Evolutionary conservation across 2,888 invertebrate species (phyloP).

Genomic region (Hemicrepidius hirtus): DNA sequence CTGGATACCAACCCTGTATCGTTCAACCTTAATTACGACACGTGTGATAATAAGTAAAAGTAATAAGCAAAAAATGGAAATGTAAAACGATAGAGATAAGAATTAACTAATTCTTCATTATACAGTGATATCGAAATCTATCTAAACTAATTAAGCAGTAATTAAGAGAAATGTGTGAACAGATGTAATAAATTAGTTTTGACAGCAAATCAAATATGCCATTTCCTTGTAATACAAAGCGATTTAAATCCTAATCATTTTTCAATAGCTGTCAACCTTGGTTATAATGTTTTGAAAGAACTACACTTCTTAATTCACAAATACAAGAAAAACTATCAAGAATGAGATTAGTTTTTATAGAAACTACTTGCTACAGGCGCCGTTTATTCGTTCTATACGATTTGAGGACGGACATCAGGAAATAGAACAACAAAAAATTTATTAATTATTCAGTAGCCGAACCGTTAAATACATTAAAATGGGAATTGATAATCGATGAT

Average conservation of each 20-base stretch:
- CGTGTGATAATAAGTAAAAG: conserved; percentile 10
- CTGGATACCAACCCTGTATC: too few relatives aligned
- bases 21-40: not conserved
- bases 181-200: conserved; percentile 42
- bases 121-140: conserved; percentile 7
- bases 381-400: not conserved
- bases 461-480: not conserved
- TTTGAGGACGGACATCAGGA: conserved; percentile 1
- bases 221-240: conserved; percentile 25
- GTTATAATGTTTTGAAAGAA: not conserved
- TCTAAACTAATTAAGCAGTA: conserved; percentile 41
- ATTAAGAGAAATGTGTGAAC: conserved; percentile 37
- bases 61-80: conserved; percentile 12
- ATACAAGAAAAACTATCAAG: not conserved
- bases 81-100: not conserved
- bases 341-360: not conserved
- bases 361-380: not conserved
- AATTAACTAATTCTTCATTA: conserved; percentile 29
- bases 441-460: not conserved
- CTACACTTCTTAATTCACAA: conserved; percentile 7
- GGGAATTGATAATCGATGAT: not conserved
- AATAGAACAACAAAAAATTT: not conserved
- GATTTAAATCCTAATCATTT: conserved; percentile 19
- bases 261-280: conserved; percentile 33
- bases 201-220: conserved; percentile 38